Evolutionary conservation across 2,113 vertebrate species (phyloP).

Genomic region (Aphyosemion australe): DNA sequence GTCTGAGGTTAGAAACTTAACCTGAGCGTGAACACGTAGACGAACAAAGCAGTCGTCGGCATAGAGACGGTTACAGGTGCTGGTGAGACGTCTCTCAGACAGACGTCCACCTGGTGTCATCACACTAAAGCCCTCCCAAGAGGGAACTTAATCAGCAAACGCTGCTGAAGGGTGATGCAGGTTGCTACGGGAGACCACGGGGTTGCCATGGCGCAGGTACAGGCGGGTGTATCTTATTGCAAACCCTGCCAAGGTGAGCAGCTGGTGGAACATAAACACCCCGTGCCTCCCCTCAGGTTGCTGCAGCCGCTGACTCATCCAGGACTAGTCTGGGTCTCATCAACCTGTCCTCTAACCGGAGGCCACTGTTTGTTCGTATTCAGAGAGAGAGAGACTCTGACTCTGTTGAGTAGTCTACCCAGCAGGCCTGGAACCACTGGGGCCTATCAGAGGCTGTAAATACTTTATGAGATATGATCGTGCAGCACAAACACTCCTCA

Average conservation of each 20-base stretch:
- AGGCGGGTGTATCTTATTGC: conserved; percentile 54
- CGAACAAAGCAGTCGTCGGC: conserved; percentile 17
- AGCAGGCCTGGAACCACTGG: conserved; percentile 69
- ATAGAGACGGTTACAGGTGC: conserved; percentile 21
- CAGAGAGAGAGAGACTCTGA: conserved; percentile 15
- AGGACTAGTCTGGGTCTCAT: conserved; percentile 44
- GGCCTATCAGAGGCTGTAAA: conserved; percentile 77
- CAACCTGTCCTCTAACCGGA: conserved; percentile 32
- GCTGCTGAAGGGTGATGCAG: conserved; percentile 47
- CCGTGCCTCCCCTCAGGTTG: conserved; percentile 53
- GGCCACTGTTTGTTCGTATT: conserved; percentile 39
- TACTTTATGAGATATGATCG: conserved; percentile 80
- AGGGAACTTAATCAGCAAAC: conserved; percentile 66
- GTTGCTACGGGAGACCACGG: conserved; percentile 52
- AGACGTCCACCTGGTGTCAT: conserved; percentile 30
- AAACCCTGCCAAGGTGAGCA: conserved; percentile 73
- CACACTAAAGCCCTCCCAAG: not conserved
- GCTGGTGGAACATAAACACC: conserved; percentile 62
- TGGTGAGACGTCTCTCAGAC: conserved; percentile 19
- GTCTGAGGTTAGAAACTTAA: too few species aligned
- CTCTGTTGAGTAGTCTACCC: conserved; percentile 61
- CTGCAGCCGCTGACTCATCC: conserved; percentile 51
- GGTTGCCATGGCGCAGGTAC: conserved; percentile 46
- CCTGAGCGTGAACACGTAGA: too few species aligned
- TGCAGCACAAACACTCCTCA: conserved; percentile 74